phyloP scores from a whole-genome alignment of 2,113 vertebrate species.

The Alectura lathami region DNA sequence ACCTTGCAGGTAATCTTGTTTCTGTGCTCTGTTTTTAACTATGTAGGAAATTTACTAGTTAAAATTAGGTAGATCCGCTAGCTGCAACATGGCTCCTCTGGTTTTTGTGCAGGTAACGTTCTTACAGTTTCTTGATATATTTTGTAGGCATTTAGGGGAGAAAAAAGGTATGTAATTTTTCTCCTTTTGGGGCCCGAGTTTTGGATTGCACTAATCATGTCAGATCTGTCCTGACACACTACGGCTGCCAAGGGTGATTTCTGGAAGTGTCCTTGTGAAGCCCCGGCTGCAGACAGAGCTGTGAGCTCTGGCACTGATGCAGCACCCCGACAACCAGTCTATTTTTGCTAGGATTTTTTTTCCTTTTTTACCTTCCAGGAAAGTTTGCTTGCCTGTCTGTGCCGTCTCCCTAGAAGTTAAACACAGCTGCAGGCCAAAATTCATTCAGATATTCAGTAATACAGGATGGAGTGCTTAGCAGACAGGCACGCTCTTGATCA shows the following conservation, averaged over 20 bases:
- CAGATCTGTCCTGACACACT: not conserved
- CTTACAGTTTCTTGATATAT: not conserved
- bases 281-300: not conserved
- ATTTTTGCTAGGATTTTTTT: not conserved
- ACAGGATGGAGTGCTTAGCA: not conserved
- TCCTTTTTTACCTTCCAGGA: not conserved
- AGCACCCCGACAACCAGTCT: not conserved
- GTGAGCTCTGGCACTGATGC: not conserved
- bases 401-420: not conserved
- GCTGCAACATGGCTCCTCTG: not conserved
- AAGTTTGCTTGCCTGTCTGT: not conserved
- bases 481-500: not conserved
- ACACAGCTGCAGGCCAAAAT: not conserved
- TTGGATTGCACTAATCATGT: not conserved
- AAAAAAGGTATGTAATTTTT: not conserved
- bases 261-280: not conserved
- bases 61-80: not conserved
- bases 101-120: not conserved
- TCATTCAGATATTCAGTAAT: not conserved
- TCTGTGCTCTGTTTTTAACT: not conserved
- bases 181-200: not conserved
- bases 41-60: not conserved
- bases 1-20: not conserved
- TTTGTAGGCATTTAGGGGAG: not conserved
- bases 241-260: not conserved